These are phyloP conservation scores for Pterocles orientalis DNA, from an alignment of 2,113 vertebrate species.

Conservation along the genomic window DNA sequence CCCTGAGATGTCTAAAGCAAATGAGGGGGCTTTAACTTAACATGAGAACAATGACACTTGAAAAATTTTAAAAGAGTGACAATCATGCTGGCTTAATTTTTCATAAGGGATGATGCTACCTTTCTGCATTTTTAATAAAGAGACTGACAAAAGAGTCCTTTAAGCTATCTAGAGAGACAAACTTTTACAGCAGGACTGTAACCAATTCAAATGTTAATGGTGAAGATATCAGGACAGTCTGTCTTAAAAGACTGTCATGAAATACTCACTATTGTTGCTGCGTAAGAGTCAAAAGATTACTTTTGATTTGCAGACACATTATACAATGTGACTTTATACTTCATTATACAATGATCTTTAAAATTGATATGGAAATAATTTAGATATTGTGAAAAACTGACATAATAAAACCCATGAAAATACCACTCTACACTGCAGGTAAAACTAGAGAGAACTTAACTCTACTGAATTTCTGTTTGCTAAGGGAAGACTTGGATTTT, in stretches of 20 bases:
- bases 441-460: neutral
- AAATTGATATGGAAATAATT: neutral
- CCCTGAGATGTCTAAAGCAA: conserved; percentile 2
- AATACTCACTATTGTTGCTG: neutral
- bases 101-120: conserved; percentile 13
- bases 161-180: neutral
- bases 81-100: conserved; percentile 35
- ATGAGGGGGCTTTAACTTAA: neutral
- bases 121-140: conserved; percentile 41
- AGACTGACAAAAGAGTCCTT: neutral
- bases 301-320: neutral
- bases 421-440: neutral
- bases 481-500: neutral
- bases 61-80: conserved; percentile 33
- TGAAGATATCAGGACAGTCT: neutral
- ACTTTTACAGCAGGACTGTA: neutral
- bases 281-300: neutral
- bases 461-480: neutral
- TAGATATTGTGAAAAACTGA: neutral
- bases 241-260: neutral
- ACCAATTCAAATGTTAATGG: neutral
- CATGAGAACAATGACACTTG: conserved; percentile 13
- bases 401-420: neutral
- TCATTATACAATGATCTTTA: too few relatives aligned
- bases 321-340: too few relatives aligned